phyloP scores from a whole-genome alignment of 2,113 vertebrate species.

The Heliornis fulica region DNA sequence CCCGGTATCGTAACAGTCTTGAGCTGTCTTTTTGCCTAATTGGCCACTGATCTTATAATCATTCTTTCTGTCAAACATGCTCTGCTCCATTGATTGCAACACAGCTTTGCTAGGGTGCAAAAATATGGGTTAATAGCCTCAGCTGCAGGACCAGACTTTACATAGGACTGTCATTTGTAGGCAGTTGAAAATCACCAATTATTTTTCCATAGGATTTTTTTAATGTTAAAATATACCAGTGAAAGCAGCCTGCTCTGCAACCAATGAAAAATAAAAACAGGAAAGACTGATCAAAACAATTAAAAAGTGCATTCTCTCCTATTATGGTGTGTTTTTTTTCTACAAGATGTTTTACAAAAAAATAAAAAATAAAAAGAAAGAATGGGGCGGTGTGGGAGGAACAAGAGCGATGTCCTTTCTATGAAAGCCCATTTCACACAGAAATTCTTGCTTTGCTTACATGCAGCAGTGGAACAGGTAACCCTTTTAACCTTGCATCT shows the following conservation, averaged over 20 bases:
- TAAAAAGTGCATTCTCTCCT: background rate
- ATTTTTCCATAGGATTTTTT: conserved; percentile 12
- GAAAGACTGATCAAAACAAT: background rate
- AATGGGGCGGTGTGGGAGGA: no score
- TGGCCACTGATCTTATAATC: conserved; percentile 35
- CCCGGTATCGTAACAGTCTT: background rate
- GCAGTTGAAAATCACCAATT: conserved; percentile 25
- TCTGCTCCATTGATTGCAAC: conserved; percentile 21
- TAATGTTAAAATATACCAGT: background rate
- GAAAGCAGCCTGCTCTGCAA: background rate
- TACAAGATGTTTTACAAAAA: background rate
- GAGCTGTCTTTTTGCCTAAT: conserved; percentile 44
- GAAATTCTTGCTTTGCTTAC: background rate
- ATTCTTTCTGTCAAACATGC: background rate
- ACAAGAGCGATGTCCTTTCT: background rate
- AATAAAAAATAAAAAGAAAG: background rate
- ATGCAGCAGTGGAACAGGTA: background rate
- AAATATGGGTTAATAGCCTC: conserved; percentile 15
- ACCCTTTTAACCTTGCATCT: background rate
- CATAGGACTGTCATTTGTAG: background rate
- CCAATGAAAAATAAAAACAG: background rate
- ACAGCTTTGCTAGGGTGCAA: background rate
- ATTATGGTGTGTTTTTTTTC: background rate
- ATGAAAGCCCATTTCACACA: background rate
- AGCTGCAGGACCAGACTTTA: conserved; percentile 11